Conservation (phyloP, 2,888 invertebrate genomes). For the Argyresthia albistria region DNA sequence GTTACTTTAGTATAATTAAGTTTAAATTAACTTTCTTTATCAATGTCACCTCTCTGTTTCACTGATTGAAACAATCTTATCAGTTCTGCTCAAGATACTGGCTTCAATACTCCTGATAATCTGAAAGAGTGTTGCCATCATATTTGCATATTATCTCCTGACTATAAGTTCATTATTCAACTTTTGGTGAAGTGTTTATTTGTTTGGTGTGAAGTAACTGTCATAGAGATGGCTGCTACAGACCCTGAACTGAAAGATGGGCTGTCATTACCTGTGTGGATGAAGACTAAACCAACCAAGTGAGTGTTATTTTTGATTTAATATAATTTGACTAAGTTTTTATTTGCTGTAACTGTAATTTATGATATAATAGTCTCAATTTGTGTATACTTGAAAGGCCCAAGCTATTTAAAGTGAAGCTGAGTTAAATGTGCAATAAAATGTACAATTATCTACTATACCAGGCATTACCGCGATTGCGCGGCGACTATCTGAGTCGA, state of each 20-base stretch:
- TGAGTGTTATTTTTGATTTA: slow-evolving; percentile 24
- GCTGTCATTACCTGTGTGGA: slow-evolving; percentile 80
- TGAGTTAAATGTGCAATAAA: too few species aligned
- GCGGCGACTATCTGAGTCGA: too few species aligned
- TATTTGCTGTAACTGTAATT: too few species aligned
- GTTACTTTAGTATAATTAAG: slow-evolving; percentile 17
- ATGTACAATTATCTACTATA: too few species aligned
- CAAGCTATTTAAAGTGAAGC: too few species aligned
- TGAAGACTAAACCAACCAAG: slow-evolving; percentile 78
- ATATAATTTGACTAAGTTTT: too few species aligned
- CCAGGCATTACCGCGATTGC: too few species aligned
- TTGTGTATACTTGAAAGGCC: too few species aligned
- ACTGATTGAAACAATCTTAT: slow-evolving; percentile 50
- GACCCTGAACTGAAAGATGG: slow-evolving; percentile 75
- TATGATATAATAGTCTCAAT: too few species aligned
- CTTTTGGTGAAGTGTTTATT: too few species aligned
- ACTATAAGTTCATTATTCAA: too few species aligned
- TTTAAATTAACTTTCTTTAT: slow-evolving; percentile 15
- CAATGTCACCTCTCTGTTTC: slow-evolving; percentile 28
- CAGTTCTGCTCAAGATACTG: slow-evolving; percentile 62
- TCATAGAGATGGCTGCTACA: slow-evolving; percentile 51
- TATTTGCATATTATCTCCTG: not conserved
- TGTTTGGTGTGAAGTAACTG: not conserved
- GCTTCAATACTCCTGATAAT: too few species aligned
- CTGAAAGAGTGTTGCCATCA: not conserved